phyloP scores from a whole-genome alignment of 2,797 vertebrate genomes.

The Hoplostethus mediterraneus region DNA sequence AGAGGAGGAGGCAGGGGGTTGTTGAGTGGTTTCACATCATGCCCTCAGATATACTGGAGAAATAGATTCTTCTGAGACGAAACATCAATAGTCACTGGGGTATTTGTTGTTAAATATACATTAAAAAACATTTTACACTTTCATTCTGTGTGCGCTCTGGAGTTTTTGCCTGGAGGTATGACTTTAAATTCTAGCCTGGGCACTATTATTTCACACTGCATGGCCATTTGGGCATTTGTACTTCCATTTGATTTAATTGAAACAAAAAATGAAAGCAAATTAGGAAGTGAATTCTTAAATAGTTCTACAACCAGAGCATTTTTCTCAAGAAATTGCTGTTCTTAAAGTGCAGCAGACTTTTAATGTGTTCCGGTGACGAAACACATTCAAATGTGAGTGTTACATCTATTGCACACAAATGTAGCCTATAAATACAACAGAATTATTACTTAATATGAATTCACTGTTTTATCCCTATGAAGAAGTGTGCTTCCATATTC shows the following conservation, averaged over 20 bases:
- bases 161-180: constrained; percentile 94
- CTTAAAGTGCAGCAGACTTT: constrained; percentile 50
- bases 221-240: constrained; percentile 85
- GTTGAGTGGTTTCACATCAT: constrained; percentile 89
- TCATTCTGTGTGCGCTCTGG: constrained; percentile 93
- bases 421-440: constrained; percentile 1
- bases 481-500: not conserved
- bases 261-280: constrained; percentile 77
- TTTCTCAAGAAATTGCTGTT: constrained; percentile 56
- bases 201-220: constrained; percentile 86
- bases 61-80: constrained; percentile 90
- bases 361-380: constrained; percentile 51
- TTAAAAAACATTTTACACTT: constrained; percentile 99
- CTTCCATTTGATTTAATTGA: constrained; percentile 84
- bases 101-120: constrained; percentile 99
- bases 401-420: constrained; percentile 14
- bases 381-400: constrained; percentile 29
- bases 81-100: constrained; percentile 96
- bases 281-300: constrained; percentile 81
- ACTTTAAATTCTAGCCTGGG: constrained; percentile 93
- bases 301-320: constrained; percentile 55
- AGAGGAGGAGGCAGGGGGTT: constrained; percentile 73
- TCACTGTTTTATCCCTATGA: constrained; percentile 7
- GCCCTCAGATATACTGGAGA: constrained; percentile 87
- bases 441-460: not conserved